phyloP scores from a whole-genome alignment of 2,113 vertebrate species.

The Danio rerio region GRCz12tu NC_133197.1:18543501-18544000 shows the following conservation, averaged over 20 bases:
- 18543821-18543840: conserved; percentile 38
- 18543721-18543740: not conserved
- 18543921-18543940: conserved; percentile 48
- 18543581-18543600: not conserved
- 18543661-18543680: conserved; percentile 29
- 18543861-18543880: conserved; percentile 1
- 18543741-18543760: conserved; percentile 36
- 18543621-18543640: not conserved
- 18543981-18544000: conserved; percentile 20
- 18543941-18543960: conserved; percentile 49
- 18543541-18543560: not conserved
- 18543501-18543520: too few relatives aligned
- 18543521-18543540: too few relatives aligned
- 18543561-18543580: conserved; percentile 20
- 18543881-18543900: conserved; percentile 33
- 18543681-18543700: not conserved
- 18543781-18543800: conserved; percentile 57
- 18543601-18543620: not conserved
- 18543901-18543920: conserved; percentile 26
- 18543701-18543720: conserved; percentile 32
- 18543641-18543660: conserved; percentile 5
- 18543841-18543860: not conserved
- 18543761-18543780: conserved; percentile 45
- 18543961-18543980: conserved; percentile 42
- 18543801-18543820: conserved; percentile 46